Percentiles rank a stretch among this genome's conserved stretches.
phyloP scores from a whole-genome alignment of 2,113 vertebrate species.

The Oreochromis spilurus region DNA sequence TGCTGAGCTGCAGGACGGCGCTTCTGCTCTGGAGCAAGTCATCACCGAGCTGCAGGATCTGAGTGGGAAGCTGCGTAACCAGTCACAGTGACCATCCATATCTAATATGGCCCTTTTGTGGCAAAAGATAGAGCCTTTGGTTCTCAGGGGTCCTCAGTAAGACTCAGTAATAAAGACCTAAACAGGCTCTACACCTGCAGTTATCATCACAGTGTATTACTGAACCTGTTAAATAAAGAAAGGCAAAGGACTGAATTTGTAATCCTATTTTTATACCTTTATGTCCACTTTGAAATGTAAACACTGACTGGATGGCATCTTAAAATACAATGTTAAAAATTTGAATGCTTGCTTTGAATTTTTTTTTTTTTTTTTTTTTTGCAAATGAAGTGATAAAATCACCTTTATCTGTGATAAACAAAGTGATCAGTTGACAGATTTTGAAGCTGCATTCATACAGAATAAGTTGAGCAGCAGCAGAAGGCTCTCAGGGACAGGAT shows the following conservation, averaged over 20 bases:
- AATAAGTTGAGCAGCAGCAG: not conserved
- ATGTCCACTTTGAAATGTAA: not conserved
- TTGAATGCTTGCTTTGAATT: not conserved
- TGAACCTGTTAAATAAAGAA: not conserved
- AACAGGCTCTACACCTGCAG: not conserved
- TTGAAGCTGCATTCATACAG: not conserved
- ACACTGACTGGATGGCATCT: not conserved
- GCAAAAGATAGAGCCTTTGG: not conserved
- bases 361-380: not conserved
- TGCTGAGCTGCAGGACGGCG: conserved; percentile 73
- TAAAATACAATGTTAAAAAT: not conserved
- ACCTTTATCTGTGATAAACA: not conserved
- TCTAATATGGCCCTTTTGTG: not conserved
- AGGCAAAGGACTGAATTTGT: not conserved
- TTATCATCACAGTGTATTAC: not conserved
- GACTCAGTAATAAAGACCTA: not conserved
- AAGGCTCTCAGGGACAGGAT: not conserved
- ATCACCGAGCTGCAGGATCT: conserved; percentile 81
- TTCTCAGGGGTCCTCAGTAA: not conserved
- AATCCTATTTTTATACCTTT: not conserved
- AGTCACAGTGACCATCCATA: conserved; percentile 50
- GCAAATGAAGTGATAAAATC: not conserved
- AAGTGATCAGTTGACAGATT: not conserved
- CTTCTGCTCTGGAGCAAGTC: conserved; percentile 75
- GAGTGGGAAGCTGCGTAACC: conserved; percentile 75